Conservation (phyloP, 2,888 invertebrate species). For the Cheilosia urbana region DNA sequence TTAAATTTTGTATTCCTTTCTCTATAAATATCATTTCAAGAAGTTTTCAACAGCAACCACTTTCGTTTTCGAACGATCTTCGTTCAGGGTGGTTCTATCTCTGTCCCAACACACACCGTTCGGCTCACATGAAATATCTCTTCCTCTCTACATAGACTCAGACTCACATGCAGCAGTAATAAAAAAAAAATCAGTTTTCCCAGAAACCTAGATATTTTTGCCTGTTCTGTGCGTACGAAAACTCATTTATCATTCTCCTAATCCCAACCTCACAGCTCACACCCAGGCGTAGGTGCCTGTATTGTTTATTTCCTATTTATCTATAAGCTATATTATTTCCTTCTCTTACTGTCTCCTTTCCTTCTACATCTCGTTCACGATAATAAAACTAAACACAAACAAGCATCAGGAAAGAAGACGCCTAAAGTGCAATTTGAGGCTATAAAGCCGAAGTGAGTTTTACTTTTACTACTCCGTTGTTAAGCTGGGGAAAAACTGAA, state of each 20-base stretch:
- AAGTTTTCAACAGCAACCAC: conserved; percentile 68
- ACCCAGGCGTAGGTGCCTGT: conserved; percentile 51
- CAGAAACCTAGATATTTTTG: conserved; percentile 74
- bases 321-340: conserved; percentile 53
- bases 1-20: conserved; percentile 19
- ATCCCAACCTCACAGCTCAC: conserved; percentile 70
- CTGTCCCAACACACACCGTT: conserved; percentile 5
- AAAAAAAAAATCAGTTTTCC: conserved; percentile 69
- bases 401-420: conserved; percentile 21
- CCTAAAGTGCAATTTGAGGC: conserved; percentile 67
- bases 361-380: conserved; percentile 21
- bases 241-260: conserved; percentile 71
- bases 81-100: conserved; percentile 32
- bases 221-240: conserved; percentile 51
- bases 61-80: conserved; percentile 59
- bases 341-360: conserved; percentile 19
- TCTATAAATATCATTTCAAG: conserved; percentile 59
- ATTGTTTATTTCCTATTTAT: conserved; percentile 54
- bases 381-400: conserved; percentile 53
- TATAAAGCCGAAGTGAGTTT: conserved; percentile 64
- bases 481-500: conserved; percentile 64
- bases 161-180: background rate
- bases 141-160: conserved; percentile 2
- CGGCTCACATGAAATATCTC: background rate
- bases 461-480: background rate